These are phyloP conservation scores for Megalopta genalis DNA, from an alignment of 1,140 invertebrate species.

Conservation along the genomic window DNA sequence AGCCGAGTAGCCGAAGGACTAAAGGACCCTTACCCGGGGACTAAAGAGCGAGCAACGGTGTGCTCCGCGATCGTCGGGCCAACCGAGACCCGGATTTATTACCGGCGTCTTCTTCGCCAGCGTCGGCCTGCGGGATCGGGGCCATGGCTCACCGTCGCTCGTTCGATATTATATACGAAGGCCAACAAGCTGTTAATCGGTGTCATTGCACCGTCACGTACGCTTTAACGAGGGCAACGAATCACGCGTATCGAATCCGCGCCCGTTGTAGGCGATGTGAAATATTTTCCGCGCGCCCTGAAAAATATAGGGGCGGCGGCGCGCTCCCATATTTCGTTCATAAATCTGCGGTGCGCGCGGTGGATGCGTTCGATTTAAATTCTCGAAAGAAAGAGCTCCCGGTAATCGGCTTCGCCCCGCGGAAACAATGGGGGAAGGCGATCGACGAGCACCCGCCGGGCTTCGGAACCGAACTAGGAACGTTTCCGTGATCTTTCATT, in stretches of 20 bases:
- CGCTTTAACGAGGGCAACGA: slow-evolving; percentile 59
- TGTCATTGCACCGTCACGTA: slow-evolving; percentile 58
- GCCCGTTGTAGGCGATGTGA: slow-evolving; percentile 43
- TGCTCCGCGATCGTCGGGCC: too few species aligned
- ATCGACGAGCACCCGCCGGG: too few species aligned
- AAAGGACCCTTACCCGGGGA: too few species aligned
- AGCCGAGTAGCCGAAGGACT: too few species aligned
- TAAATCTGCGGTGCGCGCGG: slow-evolving; percentile 8
- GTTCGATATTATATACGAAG: slow-evolving; percentile 41
- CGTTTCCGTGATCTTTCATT: too few species aligned
- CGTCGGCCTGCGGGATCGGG: slow-evolving; percentile 45
- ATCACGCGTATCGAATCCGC: slow-evolving; percentile 54
- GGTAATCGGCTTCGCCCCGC: background rate
- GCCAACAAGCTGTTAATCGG: slow-evolving; percentile 61
- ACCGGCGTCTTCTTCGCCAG: too few species aligned
- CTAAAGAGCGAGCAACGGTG: too few species aligned
- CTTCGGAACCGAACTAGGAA: too few species aligned
- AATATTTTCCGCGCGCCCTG: slow-evolving; percentile 49
- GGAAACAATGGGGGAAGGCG: background rate
- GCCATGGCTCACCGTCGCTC: slow-evolving; percentile 48
- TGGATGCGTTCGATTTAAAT: slow-evolving; percentile 2
- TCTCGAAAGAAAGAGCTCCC: background rate
- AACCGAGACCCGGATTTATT: too few species aligned
- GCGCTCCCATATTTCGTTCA: background rate
- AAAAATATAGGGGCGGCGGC: background rate